Conservation (phyloP, 2,797 vertebrate genomes). For the Erethizon dorsatum region DNA sequence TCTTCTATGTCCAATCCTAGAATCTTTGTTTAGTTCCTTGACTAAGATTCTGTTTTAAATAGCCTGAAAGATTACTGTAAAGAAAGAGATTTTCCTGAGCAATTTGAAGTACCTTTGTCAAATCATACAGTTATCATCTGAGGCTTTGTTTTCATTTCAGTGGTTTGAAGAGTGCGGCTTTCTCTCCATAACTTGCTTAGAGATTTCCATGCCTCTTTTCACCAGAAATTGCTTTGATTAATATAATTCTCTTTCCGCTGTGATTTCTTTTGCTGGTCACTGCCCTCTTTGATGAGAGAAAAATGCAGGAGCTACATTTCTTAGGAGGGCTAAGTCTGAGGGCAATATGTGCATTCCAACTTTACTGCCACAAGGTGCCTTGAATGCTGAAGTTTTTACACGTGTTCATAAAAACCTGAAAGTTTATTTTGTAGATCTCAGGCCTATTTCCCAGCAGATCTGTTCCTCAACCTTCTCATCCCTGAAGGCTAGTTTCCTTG, state of each 20-base stretch:
- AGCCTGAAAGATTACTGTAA: slow-evolving; percentile 77
- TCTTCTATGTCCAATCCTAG: slow-evolving; percentile 77
- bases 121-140: slow-evolving; percentile 79
- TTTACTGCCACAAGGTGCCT: slow-evolving; percentile 39
- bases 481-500: not conserved
- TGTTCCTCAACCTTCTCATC: not conserved
- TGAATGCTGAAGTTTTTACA: slow-evolving; percentile 56
- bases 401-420: slow-evolving; percentile 37
- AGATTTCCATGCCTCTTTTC: slow-evolving; percentile 81
- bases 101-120: slow-evolving; percentile 84
- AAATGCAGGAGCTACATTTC: slow-evolving; percentile 77
- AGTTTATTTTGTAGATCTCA: not conserved
- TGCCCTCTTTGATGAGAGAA: slow-evolving; percentile 80
- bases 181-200: slow-evolving; percentile 81
- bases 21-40: slow-evolving; percentile 82
- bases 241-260: slow-evolving; percentile 81
- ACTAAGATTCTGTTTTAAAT: slow-evolving; percentile 83
- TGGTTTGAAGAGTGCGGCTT: slow-evolving; percentile 75
- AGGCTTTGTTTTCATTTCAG: slow-evolving; percentile 75
- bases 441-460: not conserved
- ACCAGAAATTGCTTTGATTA: slow-evolving; percentile 85
- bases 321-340: slow-evolving; percentile 68
- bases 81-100: slow-evolving; percentile 79
- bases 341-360: not conserved
- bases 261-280: slow-evolving; percentile 76